Conservation (phyloP, 1,140 invertebrate genomes). For the Hyphantria cunea region DNA sequence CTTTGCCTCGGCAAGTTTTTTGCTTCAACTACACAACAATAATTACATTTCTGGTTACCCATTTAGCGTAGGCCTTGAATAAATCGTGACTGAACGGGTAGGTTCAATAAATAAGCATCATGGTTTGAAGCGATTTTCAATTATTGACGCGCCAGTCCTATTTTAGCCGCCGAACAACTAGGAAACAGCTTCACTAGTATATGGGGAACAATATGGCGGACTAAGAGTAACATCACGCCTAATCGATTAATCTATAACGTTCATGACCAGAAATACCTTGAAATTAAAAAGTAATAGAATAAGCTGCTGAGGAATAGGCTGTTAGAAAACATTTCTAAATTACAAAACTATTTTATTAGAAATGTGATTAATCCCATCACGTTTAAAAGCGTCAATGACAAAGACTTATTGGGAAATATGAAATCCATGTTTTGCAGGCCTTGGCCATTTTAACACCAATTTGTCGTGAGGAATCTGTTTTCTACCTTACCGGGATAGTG, state of each 20-base stretch:
- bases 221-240: constrained; percentile 23
- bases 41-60: constrained; percentile 52
- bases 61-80: constrained; percentile 53
- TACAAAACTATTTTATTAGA: no score
- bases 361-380: no score
- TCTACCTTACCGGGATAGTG: no score
- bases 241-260: constrained; percentile 13
- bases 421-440: no score
- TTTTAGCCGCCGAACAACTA: constrained; percentile 24
- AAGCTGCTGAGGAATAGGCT: no score
- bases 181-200: constrained; percentile 23
- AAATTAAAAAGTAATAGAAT: background rate
- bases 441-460: no score
- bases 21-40: constrained; percentile 35
- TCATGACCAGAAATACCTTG: constrained; percentile 6
- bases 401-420: no score
- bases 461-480: no score
- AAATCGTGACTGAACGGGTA: constrained; percentile 62
- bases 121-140: constrained; percentile 54
- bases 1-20: constrained; percentile 44
- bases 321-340: no score
- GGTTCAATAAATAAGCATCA: constrained; percentile 47
- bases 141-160: constrained; percentile 40
- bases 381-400: no score
- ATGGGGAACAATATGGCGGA: constrained; percentile 2